phyloP scores from a whole-genome alignment of 2,113 vertebrate genomes.

The Mixornis gularis region DNA sequence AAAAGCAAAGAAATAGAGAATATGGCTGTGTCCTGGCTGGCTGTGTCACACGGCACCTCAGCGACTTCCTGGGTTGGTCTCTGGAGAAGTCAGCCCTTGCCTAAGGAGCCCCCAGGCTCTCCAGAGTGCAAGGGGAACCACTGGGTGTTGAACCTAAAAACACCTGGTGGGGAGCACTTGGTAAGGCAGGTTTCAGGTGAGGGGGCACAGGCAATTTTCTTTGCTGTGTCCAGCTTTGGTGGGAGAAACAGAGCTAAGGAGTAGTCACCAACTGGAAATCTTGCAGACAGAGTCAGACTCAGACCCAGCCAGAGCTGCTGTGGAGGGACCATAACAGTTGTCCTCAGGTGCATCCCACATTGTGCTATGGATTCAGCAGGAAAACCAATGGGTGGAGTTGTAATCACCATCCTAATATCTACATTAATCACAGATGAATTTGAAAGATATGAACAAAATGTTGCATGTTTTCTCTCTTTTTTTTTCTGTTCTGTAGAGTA shows the following conservation, averaged over 20 bases:
- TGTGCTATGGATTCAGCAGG: background rate
- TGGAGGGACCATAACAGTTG: rapidly evolving
- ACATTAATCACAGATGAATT: background rate
- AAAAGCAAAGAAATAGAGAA: background rate
- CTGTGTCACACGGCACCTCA: background rate
- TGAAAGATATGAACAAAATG: background rate
- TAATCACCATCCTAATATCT: background rate
- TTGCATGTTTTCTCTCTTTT: background rate
- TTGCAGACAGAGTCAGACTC: background rate
- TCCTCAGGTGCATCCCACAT: background rate
- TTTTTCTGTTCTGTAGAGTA: background rate
- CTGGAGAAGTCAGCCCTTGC: background rate
- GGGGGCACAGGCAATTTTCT: background rate
- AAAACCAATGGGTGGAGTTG: rapidly evolving
- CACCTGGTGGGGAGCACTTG: rapidly evolving
- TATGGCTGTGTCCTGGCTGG: background rate
- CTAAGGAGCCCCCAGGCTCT: rapidly evolving
- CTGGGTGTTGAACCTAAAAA: background rate
- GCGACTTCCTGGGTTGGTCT: background rate
- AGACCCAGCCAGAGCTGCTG: background rate
- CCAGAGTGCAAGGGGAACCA: rapidly evolving
- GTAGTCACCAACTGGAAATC: background rate
- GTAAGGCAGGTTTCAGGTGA: background rate
- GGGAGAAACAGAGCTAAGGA: background rate
- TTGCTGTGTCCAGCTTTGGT: background rate